Conservation (phyloP, 2,797 vertebrate species). For the Pelochelys cantorii region DNA sequence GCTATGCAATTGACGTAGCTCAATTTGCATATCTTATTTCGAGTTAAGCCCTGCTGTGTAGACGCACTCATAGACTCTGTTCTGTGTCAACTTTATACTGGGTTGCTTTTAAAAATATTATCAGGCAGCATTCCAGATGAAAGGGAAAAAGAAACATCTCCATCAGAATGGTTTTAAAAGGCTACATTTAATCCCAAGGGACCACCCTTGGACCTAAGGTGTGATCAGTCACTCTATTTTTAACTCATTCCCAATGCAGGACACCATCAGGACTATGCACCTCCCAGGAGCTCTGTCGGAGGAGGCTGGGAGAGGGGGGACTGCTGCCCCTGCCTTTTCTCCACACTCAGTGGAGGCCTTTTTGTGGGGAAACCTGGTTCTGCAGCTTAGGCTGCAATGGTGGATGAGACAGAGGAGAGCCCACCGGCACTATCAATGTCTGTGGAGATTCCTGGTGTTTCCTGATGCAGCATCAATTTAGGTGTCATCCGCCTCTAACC, state of each 20-base stretch:
- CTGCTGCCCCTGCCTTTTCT: background rate
- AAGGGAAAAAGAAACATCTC: background rate
- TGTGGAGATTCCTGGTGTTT: background rate
- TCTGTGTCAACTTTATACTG: background rate
- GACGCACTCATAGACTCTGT: rapidly evolving
- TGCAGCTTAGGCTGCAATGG: background rate
- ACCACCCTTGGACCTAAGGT: background rate
- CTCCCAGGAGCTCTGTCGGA: background rate
- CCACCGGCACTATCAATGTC: background rate
- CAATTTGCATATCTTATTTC: no score
- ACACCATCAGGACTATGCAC: background rate
- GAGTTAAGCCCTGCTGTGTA: no score
- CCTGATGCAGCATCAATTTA: background rate
- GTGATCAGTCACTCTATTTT: background rate
- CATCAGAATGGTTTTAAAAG: background rate
- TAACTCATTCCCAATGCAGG: background rate
- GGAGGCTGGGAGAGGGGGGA: background rate
- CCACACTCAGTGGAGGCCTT: background rate
- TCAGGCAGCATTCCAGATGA: background rate
- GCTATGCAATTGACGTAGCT: no score
- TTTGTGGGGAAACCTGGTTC: background rate
- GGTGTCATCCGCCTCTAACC: background rate
- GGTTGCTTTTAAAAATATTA: background rate
- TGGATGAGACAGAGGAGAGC: background rate
- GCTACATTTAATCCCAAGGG: background rate